A percentile compares a stretch with the other conserved stretches of the same genome.
These are phyloP conservation scores for Halictus ligatus DNA, from an alignment of 2,888 invertebrate species.

Conservation along the genomic window DNA sequence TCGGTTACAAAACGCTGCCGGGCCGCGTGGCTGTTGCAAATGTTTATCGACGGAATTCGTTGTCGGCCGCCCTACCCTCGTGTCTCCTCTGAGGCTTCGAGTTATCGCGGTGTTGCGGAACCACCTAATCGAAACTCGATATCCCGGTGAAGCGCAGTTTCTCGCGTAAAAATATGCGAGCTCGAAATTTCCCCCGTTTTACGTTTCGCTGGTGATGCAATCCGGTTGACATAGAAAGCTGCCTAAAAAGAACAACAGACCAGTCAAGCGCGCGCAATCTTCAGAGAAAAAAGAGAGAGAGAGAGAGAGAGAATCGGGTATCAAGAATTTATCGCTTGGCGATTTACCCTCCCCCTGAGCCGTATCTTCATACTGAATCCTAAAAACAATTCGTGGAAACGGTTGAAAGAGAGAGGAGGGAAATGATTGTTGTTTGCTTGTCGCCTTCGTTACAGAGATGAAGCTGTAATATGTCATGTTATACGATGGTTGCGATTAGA, in stretches of 20 bases:
- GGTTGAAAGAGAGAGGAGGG: too few relatives aligned
- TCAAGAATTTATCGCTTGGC: conserved; percentile 13
- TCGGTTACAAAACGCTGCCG: not conserved
- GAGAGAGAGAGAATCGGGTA: not conserved
- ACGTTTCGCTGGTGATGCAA: conserved; percentile 45
- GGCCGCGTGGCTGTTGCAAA: not conserved
- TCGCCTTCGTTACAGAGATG: too few relatives aligned
- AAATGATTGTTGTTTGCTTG: not conserved
- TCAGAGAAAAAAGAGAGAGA: not conserved
- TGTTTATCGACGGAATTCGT: conserved; percentile 15
- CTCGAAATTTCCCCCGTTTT: conserved; percentile 39
- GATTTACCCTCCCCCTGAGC: not conserved
- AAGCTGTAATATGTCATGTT: not conserved
- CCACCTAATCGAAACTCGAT: conserved; percentile 39
- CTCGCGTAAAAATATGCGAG: conserved; percentile 33
- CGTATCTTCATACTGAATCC: not conserved
- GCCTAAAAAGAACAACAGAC: not conserved
- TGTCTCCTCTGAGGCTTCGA: not conserved
- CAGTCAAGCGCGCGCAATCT: not conserved
- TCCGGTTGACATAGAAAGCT: conserved; percentile 13
- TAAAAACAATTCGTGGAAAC: conserved; percentile 28
- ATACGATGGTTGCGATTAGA: too few relatives aligned
- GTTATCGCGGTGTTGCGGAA: conserved; percentile 6
- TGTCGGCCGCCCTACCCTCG: not conserved
- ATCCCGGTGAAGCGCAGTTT: conserved; percentile 34